These are phyloP conservation scores for Macaca nemestrina DNA, from an alignment of 2,113 vertebrate genomes.

Conservation along the genomic window DNA sequence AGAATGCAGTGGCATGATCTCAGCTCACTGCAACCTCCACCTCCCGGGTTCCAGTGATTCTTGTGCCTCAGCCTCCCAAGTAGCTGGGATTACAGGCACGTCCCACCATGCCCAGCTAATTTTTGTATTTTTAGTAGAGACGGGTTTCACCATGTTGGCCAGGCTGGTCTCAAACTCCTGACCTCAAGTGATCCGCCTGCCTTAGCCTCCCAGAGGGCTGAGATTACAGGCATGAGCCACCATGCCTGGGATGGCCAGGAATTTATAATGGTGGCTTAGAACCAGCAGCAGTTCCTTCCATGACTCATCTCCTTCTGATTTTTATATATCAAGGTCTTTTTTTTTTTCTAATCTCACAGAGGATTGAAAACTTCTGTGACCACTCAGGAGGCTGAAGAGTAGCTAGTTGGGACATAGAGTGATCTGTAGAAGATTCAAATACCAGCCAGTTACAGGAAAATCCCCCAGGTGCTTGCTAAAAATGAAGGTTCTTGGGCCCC, in stretches of 20 bases:
- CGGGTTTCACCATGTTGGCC: no score
- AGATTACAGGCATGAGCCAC: no score
- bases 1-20: no score
- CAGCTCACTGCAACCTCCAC: no score
- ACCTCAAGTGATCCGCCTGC: no score
- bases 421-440: not conserved
- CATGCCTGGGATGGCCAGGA: not conserved
- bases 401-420: not conserved
- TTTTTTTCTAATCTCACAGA: not conserved
- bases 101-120: no score
- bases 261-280: not conserved
- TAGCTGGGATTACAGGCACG: no score
- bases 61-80: no score
- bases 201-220: no score
- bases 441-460: not conserved
- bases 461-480: not conserved
- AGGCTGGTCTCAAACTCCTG: no score
- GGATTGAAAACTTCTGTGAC: not conserved
- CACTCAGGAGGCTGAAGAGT: not conserved
- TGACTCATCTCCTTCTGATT: not conserved
- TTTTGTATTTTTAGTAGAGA: no score
- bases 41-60: no score
- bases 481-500: not conserved
- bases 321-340: not conserved
- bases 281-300: not conserved